Conservation (phyloP, 2,797 vertebrate genomes). For the Bradypodion pumilum region DNA sequence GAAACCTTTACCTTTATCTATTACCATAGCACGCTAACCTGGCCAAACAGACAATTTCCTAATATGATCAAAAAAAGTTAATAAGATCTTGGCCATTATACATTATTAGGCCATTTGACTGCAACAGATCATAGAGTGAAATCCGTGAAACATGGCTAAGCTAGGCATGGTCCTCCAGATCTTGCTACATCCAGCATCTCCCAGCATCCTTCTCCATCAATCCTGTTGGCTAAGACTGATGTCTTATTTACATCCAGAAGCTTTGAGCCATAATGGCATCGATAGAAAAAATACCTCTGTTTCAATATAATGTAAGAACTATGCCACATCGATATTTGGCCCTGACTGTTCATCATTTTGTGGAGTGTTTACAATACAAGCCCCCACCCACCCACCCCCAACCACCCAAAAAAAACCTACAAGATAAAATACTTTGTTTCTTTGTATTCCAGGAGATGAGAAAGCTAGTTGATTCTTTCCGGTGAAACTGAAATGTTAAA, state of each 20-base stretch:
- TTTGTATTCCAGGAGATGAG: background rate
- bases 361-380: background rate
- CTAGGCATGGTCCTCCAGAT: background rate
- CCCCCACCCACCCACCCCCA: too few species aligned
- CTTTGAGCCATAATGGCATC: too few species aligned
- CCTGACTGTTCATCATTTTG: background rate
- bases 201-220: background rate
- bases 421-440: background rate
- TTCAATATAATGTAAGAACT: background rate
- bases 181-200: background rate
- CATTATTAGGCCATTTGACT: background rate
- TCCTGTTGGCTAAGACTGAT: too few species aligned
- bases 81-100: too few species aligned
- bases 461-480: background rate
- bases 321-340: background rate
- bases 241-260: too few species aligned
- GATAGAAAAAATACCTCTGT: background rate
- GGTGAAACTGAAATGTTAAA: background rate
- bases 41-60: too few species aligned
- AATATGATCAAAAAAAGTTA: too few species aligned
- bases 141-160: background rate
- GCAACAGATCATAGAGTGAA: background rate
- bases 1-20: too few species aligned
- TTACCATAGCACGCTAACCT: too few species aligned
- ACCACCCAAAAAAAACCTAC: background rate